Evolutionary conservation across 2,113 vertebrate genomes (phyloP), one percentile per base, ranked within the genome.

Genomic region (Vulpes lagopus): DNA sequence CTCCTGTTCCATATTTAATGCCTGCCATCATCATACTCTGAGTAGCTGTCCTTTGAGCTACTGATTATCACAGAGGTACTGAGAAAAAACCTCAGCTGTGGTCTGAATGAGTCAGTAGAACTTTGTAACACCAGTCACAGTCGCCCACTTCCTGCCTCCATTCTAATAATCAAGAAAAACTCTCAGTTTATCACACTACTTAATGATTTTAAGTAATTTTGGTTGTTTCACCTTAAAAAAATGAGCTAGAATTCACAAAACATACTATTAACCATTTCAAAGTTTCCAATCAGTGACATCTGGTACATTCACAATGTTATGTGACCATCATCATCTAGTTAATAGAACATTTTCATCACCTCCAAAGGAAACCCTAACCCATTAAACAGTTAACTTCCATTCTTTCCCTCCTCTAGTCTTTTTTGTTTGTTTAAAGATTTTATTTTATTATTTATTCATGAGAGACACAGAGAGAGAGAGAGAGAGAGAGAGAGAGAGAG

Each of bases 261-360:
- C 49, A 73, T 83, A 94, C 94, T 95, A 69, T 64, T 69, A 89
- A 85, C 25, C 16, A 96, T 43, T 95, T 81, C 30, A 93, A 87
- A 30, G 53, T 84, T 51, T 93, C 25, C 35, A 64, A 32, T 64
- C 23, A 49, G 27, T 85, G n/a, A 85, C 53, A 93, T 19, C 71
- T 65, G 86, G 49, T 85, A 67, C 11, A 93, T 22, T 62, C 19
- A 88, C 53, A 51, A 60, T 81, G 9, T 20, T 84, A 55, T 65
- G 15, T 14, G 43, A 64, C 14, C 30, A 80, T 59, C 19, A 82
- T 14, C 9, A 55, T 38, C 25, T 79, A 71, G 57, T 83, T 93
- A 12, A 12, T 15, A 76, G 25, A 96, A 95, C 12, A 79, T 22
- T 12, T 92, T 74, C 12, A 25, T 71, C 43, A 71, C 25, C 19